phyloP scores from a whole-genome alignment of 2,113 vertebrate genomes.

The Dendropsophus ebraccatus region DNA sequence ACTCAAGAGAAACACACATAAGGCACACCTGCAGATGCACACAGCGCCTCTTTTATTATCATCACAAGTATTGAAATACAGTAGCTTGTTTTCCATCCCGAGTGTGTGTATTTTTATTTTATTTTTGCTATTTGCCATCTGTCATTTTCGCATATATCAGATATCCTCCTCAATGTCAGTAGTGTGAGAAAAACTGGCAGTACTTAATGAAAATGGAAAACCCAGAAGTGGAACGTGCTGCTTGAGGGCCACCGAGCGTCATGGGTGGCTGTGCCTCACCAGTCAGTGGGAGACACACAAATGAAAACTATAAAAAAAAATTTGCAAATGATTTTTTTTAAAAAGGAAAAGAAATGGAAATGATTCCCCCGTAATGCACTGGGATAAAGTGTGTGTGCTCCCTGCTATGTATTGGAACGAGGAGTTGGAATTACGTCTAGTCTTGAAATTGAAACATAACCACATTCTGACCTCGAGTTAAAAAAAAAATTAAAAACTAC shows the following conservation, averaged over 20 bases:
- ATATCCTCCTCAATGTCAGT: constrained; percentile 69
- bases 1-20: constrained; percentile 18
- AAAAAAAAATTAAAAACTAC: not conserved
- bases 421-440: not conserved
- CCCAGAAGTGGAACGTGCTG: constrained; percentile 62
- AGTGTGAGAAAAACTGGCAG: constrained; percentile 68
- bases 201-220: constrained; percentile 68
- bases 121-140: constrained; percentile 63
- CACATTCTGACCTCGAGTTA: constrained; percentile 32
- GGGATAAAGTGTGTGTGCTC: not conserved
- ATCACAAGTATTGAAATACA: constrained; percentile 68
- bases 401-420: not conserved
- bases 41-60: constrained; percentile 63
- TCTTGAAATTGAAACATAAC: constrained; percentile 34
- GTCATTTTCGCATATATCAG: constrained; percentile 66
- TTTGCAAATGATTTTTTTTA: constrained; percentile 35
- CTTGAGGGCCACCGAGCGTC: constrained; percentile 59
- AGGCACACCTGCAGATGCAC: constrained; percentile 37
- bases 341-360: not conserved
- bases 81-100: constrained; percentile 63
- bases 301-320: not conserved
- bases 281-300: constrained; percentile 4
- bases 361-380: not conserved
- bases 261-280: constrained; percentile 60
- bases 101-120: constrained; percentile 52